Base-by-base conservation (phyloP, 2,888 invertebrate species). In the Dysmachus trigonus region DNA sequence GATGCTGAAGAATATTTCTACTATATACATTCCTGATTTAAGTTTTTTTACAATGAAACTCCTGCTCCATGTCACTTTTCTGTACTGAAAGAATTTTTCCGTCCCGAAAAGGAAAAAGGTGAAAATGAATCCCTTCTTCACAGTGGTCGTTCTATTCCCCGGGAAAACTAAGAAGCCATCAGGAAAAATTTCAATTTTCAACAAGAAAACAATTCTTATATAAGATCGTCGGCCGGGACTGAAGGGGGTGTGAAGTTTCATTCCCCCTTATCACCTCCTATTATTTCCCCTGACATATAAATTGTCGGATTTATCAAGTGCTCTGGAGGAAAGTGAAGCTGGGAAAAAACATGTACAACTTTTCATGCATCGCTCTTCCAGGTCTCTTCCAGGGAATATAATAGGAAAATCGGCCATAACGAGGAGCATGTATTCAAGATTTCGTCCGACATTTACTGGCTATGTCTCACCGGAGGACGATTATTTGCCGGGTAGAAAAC, bases 401-500 rank as follows among this genome's bases (percentile, higher is more conserved):
- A 81, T 81, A 53, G 47, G 53, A 81, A 81, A 81, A 81, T 81
- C 62, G 53, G 53, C 81, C 81, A 81, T 81, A 81, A 81, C 81
- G 81, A 53, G 72, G 18, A 83, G 47, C 71, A 72, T 72, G 72
- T 72, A 72, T 83, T 83, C 83, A 83, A 83, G 83, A 72, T 72
- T 83, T 83, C 83, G 71, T 18, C 47, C 71, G 83, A 41, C 72
- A 83, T 83, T 83, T 83, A 72, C 83, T 71, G 38, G 38, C 72
- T 72, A 83, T 72, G 83, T 83, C 83, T 83, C 83, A 83, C 83
- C 41, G 47, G 83, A 83, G 83, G 41, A 30, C 83, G 83, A 83
- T 83, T 83, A 83, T 83, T 38, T 72, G 33, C 35, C 13, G 41
- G 27, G 27, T 41, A 8, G 41, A 13, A 13, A 8, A n/a, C 6